phyloP scores from a whole-genome alignment of 2,113 vertebrate genomes.

The Turdus rufiventris region DNA sequence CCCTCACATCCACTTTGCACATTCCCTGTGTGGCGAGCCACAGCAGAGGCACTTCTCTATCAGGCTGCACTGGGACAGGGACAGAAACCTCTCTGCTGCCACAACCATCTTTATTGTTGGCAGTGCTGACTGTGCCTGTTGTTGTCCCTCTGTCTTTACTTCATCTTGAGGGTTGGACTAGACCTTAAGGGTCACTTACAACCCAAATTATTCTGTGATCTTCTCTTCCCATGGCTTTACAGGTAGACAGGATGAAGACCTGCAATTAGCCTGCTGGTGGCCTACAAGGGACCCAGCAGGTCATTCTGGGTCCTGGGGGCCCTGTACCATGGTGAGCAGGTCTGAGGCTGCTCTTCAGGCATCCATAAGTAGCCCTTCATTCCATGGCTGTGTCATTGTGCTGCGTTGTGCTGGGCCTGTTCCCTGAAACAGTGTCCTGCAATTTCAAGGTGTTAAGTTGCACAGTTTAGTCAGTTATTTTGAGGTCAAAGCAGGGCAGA shows the following conservation, averaged over 20 bases:
- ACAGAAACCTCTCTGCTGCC: neutral
- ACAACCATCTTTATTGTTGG: neutral
- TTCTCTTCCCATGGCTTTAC: neutral
- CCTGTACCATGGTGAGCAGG: fast-evolving
- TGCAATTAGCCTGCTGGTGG: neutral
- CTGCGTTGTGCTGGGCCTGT: fast-evolving
- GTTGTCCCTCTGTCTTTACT: fast-evolving
- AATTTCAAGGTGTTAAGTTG: neutral
- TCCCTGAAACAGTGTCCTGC: neutral
- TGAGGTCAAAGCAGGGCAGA: neutral
- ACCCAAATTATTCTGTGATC: neutral
- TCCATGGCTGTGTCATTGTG: fast-evolving
- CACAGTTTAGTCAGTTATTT: neutral
- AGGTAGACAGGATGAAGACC: neutral
- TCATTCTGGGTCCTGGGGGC: neutral
- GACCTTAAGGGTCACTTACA: neutral
- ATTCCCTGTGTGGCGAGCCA: neutral
- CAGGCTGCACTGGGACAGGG: fast-evolving
- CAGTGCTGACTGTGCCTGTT: neutral
- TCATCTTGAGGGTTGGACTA: neutral
- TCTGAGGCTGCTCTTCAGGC: neutral
- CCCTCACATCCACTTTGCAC: fast-evolving
- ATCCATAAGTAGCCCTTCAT: neutral
- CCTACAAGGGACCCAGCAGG: neutral
- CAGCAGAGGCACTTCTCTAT: neutral